Percentiles rank a stretch among this genome's conserved stretches.
Evolutionary conservation across 2,888 invertebrate species (phyloP).

Genomic region (Beris chalybata): DNA sequence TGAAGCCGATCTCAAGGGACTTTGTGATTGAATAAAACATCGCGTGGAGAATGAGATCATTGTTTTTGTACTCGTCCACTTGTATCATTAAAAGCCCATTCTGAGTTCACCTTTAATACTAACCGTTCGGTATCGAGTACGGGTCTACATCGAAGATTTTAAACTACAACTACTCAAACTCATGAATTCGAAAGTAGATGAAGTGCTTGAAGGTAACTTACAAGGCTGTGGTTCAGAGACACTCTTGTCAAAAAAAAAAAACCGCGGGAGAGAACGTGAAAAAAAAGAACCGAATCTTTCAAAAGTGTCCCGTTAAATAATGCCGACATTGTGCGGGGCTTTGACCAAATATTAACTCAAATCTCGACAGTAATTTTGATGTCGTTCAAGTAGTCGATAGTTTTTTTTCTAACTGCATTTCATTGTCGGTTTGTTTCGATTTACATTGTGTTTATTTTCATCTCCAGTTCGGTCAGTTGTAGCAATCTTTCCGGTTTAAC

Average conservation of each 20-base stretch:
- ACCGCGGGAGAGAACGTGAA: too few relatives aligned
- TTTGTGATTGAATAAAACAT: slow-evolving; percentile 37
- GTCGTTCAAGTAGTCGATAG: slow-evolving; percentile 18
- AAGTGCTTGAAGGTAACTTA: slow-evolving; percentile 30
- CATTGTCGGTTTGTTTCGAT: slow-evolving; percentile 20
- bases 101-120: slow-evolving; percentile 18
- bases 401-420: slow-evolving; percentile 4
- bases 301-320: slow-evolving; percentile 31
- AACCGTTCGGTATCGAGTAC: not conserved
- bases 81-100: slow-evolving; percentile 31
- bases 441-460: slow-evolving; percentile 21
- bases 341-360: slow-evolving; percentile 31
- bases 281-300: slow-evolving; percentile 11
- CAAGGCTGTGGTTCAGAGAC: slow-evolving; percentile 28
- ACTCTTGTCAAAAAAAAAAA: slow-evolving; percentile 28
- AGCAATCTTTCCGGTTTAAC: slow-evolving; percentile 8
- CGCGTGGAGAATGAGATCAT: slow-evolving; percentile 37
- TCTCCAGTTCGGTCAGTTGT: slow-evolving; percentile 26
- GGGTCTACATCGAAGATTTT: not conserved
- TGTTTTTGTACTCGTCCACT: slow-evolving; percentile 29
- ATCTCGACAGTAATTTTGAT: slow-evolving; percentile 19
- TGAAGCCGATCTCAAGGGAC: slow-evolving; percentile 28
- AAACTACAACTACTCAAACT: not conserved
- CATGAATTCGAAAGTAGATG: slow-evolving; percentile 31
- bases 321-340: slow-evolving; percentile 21